Percentiles rank a stretch among this genome's conserved stretches.
These are phyloP conservation scores for Hafferia zeledoni DNA, from an alignment of 2,797 vertebrate genomes.

Conservation along the genomic window DNA sequence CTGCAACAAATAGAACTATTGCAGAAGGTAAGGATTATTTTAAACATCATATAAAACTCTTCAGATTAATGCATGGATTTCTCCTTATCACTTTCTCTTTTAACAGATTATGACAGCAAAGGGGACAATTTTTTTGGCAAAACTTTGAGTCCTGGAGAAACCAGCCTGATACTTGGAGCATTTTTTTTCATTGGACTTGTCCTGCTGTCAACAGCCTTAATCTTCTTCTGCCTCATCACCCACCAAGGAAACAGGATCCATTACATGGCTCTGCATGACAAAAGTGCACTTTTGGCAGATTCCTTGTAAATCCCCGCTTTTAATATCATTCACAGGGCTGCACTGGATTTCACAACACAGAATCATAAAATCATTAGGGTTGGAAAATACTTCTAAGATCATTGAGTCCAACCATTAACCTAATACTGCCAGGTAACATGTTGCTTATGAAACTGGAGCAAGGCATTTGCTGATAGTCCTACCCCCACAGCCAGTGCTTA, in stretches of 20 bases:
- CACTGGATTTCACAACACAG: neutral
- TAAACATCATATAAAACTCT: neutral
- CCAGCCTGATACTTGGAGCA: constrained; percentile 58
- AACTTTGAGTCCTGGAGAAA: constrained; percentile 61
- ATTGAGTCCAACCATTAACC: neutral
- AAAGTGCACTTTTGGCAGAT: constrained; percentile 63
- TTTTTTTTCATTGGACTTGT: constrained; percentile 68
- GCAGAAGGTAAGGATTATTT: constrained; percentile 4
- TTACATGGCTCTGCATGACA: constrained; percentile 67
- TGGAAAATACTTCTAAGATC: neutral
- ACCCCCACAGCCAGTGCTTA: neutral
- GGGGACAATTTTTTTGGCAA: constrained; percentile 63
- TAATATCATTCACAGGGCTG: neutral
- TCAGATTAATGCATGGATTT: neutral
- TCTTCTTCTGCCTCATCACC: constrained; percentile 41
- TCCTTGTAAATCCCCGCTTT: constrained; percentile 36
- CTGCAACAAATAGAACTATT: neutral
- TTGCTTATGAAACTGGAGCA: constrained; percentile 1
- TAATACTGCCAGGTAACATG: neutral
- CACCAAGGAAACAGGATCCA: constrained; percentile 43
- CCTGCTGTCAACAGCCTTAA: constrained; percentile 50
- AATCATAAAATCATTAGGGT: neutral
- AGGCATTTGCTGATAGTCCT: neutral
- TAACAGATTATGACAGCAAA: constrained; percentile 55
- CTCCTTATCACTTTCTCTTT: neutral